Evolutionary conservation across 2,888 invertebrate species (phyloP).

Genomic region (Euclidia mi): DNA sequence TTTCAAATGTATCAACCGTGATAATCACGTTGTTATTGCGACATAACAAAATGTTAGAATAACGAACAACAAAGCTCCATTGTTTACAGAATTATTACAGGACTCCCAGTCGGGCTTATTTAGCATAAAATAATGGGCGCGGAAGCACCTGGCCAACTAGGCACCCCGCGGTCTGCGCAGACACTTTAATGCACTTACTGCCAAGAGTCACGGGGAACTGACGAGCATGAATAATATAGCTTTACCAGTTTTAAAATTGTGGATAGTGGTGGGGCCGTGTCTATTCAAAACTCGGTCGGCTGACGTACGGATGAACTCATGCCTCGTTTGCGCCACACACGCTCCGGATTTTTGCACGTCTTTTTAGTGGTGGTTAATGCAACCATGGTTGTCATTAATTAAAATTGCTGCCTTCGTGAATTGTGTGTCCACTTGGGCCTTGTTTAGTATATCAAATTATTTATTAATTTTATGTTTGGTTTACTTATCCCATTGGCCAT

Average conservation of each 20-base stretch:
- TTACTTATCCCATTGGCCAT: too few species aligned
- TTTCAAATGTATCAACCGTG: too few species aligned
- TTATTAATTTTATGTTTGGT: too few species aligned
- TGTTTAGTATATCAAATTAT: neutral
- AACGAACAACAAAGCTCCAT: too few species aligned
- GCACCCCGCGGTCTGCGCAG: slow-evolving; percentile 53
- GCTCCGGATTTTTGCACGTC: slow-evolving; percentile 49
- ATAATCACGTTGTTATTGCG: too few species aligned
- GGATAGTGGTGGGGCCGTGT: slow-evolving; percentile 39
- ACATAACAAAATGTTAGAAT: too few species aligned
- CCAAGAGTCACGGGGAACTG: slow-evolving; percentile 66
- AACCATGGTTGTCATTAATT: slow-evolving; percentile 22
- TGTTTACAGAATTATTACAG: too few species aligned
- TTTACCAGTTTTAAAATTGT: slow-evolving; percentile 67
- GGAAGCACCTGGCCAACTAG: slow-evolving; percentile 65
- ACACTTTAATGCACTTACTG: slow-evolving; percentile 80
- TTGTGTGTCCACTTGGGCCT: slow-evolving; percentile 2
- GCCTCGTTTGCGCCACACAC: slow-evolving; percentile 55
- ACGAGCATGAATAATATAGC: slow-evolving; percentile 67
- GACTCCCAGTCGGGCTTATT: too few species aligned
- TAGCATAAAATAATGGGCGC: slow-evolving; percentile 81
- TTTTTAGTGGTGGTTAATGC: slow-evolving; percentile 45
- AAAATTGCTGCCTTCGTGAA: slow-evolving; percentile 8
- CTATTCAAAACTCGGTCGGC: slow-evolving; percentile 62
- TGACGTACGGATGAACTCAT: slow-evolving; percentile 54